These are phyloP conservation scores for Synanthedon andrenaeformis DNA, from an alignment of 2,888 invertebrate genomes.

Conservation along the genomic window DNA sequence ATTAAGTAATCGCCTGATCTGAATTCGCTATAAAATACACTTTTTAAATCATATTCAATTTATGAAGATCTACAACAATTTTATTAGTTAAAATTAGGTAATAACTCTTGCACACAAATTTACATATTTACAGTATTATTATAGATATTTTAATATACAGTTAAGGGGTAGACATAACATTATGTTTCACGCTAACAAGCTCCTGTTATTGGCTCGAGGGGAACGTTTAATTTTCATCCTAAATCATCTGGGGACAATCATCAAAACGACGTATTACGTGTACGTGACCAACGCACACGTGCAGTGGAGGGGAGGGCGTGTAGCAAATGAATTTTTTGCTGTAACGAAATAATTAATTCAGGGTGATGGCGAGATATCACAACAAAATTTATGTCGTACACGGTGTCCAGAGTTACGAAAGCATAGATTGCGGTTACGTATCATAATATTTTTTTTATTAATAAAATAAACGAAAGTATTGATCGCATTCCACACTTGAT, in stretches of 20 bases:
- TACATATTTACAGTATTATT: no score
- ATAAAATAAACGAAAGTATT: no score
- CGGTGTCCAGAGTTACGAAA: background rate
- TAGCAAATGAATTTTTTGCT: conserved; percentile 23
- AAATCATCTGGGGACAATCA: conserved; percentile 37
- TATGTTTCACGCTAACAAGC: background rate
- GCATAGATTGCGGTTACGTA: no score
- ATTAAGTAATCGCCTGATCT: no score
- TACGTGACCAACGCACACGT: conserved; percentile 4
- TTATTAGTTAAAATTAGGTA: no score
- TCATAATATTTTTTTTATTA: no score
- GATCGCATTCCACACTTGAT: background rate
- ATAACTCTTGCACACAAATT: no score
- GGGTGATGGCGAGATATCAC: conserved; percentile 25
- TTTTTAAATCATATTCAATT: no score
- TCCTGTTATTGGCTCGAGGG: conserved; percentile 8
- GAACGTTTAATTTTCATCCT: conserved; percentile 30
- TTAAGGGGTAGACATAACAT: background rate
- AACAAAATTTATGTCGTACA: conserved; percentile 3
- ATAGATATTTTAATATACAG: no score
- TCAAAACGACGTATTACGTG: conserved; percentile 26
- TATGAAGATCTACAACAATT: no score
- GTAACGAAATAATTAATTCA: conserved; percentile 24
- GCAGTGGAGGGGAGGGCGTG: conserved; percentile 14
- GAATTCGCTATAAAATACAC: no score